Base-by-base conservation (phyloP, 1,140 invertebrate genomes). In the Caenorhabditis inopinata region DNA sequence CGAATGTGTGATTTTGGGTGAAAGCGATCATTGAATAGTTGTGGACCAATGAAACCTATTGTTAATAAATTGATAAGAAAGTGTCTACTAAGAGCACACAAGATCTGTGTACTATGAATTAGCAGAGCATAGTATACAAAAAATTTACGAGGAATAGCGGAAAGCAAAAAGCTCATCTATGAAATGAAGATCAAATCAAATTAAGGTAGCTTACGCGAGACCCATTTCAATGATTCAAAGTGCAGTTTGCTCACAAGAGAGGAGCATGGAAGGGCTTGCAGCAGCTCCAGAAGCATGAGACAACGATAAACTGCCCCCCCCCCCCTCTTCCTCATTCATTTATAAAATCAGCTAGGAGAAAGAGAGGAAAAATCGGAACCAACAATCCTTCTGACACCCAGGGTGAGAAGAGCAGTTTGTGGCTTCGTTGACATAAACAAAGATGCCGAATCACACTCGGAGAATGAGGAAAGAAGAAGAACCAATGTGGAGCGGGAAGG, bases 351-450 rank as follows among this genome's bases (percentile, higher is more conserved):
- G n/a, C 58, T 68, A 12, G n/a, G 1, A 68, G 7, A 2, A 51
- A n/a, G 25, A 25, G 7, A 42, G 51, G 25, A 48, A 51, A 51
- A 51, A 51, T 25, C 21, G 9, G 18, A 51, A 58, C 51, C 51
- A 58, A 58, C 12, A 58, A 27, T 25, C 51, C 32, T 5, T 68
- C 18, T 68, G 32, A 68, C 58, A 42, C n/a, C 32, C 32, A 42
- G 58, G 58, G 58, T 35, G 32, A 68, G 58, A 68, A 68, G 58
- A 68, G 58, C 32, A 68, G 58, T 68, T 68, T 68, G 58, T 21
- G 58, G 58, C 58, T 68, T 68, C 58, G 32, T 68, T 68, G 73
- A 75, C 73, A 75, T 75, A 46, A 48, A 75, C 73, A 47, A 48
- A 46, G 42, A 75, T 18, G 35, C n/a, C 21, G 42, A 45, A 74